Conservation (phyloP, 1,140 invertebrate species). For the Drosophila navojoa region DNA sequence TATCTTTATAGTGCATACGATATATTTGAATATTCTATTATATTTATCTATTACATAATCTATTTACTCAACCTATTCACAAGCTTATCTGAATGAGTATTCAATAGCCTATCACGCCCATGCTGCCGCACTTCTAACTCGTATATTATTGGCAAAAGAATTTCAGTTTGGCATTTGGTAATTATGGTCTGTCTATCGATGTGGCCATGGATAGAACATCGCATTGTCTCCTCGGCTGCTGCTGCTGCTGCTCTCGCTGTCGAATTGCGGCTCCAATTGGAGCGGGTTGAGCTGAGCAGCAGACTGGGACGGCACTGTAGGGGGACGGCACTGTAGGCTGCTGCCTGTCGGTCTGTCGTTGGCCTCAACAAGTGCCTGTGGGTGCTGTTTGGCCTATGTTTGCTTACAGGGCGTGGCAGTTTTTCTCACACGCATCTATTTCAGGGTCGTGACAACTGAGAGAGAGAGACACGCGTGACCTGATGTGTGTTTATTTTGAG, state of each 20-base stretch:
- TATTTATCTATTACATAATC: no score
- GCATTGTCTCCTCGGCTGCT: conserved; percentile 26
- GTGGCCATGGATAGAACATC: conserved; percentile 49
- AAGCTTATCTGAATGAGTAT: no score
- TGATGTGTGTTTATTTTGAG: conserved; percentile 36
- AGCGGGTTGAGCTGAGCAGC: no score
- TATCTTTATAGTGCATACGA: no score
- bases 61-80: no score
- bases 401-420: conserved; percentile 39
- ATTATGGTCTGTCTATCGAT: conserved; percentile 41
- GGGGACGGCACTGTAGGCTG: conserved; percentile 1
- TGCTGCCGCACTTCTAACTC: no score
- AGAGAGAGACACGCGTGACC: conserved; percentile 2
- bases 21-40: no score
- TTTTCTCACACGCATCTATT: conserved; percentile 49
- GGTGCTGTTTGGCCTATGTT: conserved; percentile 36
- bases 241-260: conserved; percentile 34
- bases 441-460: conserved; percentile 9
- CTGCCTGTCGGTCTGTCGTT: not conserved
- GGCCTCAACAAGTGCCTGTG: conserved; percentile 16
- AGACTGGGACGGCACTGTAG: no score
- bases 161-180: conserved; percentile 30
- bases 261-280: conserved; percentile 5
- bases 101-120: no score
- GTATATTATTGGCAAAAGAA: conserved; percentile 37